Evolutionary conservation across 2,888 invertebrate species (phyloP), one percentile per base, ranked within the genome.

Genomic region (Callinectes sapidus): DNA sequence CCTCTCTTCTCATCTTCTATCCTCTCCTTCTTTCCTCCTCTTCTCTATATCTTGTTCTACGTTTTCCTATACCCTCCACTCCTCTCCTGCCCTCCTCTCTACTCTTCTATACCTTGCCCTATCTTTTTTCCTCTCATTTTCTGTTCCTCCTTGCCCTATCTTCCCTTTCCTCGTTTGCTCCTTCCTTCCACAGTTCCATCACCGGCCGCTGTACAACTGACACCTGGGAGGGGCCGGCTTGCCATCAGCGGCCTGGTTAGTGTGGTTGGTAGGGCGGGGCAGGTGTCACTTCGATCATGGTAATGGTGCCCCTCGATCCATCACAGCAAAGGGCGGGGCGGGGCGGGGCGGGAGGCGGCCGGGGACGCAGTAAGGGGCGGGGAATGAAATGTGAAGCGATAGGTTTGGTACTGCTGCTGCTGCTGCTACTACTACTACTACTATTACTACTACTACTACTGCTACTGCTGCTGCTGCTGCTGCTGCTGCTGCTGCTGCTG

Each of bases 221-320:
- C 61, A 28, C 61, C 55, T 88, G 88, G 54, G 88, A 32, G 88
- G 54, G 88, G 54, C 42, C 48, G 48, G 48, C 48, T 48, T 8
- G 42, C 54, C 87, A 87, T 87, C 87, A 54, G n/a, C 23, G 54
- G 87, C 23, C 23, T 18, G 48, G 42, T 13, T 23, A 14, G 87
- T 13, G 48, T 87, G 48, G 87, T 8, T 35, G n/a, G 54, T 42
- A 10, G 54, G 87, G 48, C 42, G 87, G 87, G 54, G 87, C 87
- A 87, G 48, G 48, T 42, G 87, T 87, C 87, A 87, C 87, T 54
- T 87, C 87, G 87, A 87, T 87, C 87, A 87, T 87, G 87, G 87
- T 87, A 87, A 87, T 87, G 87, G 54, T 18, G 48, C 54, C 10
- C 1, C 87, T 42, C 87, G 14, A 87, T 87, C 54, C 42, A 87